Percentiles rank a stretch among this genome's conserved stretches.
Evolutionary conservation across 1,140 invertebrate genomes (phyloP).

Genomic region (Drosophila ohnishii): DNA sequence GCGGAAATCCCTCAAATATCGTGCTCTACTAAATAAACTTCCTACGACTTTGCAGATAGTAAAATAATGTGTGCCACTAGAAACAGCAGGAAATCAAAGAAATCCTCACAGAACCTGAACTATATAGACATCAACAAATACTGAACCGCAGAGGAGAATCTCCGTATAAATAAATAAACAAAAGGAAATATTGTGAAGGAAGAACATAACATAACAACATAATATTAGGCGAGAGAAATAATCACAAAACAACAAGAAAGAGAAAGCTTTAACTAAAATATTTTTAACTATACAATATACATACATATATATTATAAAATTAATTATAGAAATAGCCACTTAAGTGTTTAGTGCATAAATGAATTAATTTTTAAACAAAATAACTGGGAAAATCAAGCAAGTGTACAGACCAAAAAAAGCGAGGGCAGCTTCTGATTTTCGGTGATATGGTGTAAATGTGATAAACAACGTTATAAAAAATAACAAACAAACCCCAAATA

Average conservation of each 20-base stretch:
- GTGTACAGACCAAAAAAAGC: constrained; percentile 58
- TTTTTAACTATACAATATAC: constrained; percentile 81
- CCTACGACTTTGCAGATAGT: constrained; percentile 66
- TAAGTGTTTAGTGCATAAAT: constrained; percentile 69
- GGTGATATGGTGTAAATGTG: constrained; percentile 82
- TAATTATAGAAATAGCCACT: constrained; percentile 56
- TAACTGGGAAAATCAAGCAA: constrained; percentile 71
- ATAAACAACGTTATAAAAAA: constrained; percentile 74
- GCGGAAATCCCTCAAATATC: constrained; percentile 48
- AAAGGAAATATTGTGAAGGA: constrained; percentile 11
- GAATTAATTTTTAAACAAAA: constrained; percentile 53
- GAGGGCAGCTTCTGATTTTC: constrained; percentile 75
- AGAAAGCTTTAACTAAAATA: constrained; percentile 80
- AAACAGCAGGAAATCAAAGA: constrained; percentile 71
- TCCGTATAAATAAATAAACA: constrained; percentile 26
- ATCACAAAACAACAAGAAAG: constrained; percentile 61
- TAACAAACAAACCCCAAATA: constrained; percentile 21
- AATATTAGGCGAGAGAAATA: constrained; percentile 42
- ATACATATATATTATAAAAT: constrained; percentile 58
- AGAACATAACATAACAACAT: not conserved
- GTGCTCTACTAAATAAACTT: constrained; percentile 32
- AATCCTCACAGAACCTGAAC: constrained; percentile 78
- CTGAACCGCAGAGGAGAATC: constrained; percentile 12
- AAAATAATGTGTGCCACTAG: constrained; percentile 80
- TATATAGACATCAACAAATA: constrained; percentile 64